Evolutionary conservation across 2,797 vertebrate species (phyloP), one percentile per base, ranked within the genome.

Genomic region (Sebastes minor): DNA sequence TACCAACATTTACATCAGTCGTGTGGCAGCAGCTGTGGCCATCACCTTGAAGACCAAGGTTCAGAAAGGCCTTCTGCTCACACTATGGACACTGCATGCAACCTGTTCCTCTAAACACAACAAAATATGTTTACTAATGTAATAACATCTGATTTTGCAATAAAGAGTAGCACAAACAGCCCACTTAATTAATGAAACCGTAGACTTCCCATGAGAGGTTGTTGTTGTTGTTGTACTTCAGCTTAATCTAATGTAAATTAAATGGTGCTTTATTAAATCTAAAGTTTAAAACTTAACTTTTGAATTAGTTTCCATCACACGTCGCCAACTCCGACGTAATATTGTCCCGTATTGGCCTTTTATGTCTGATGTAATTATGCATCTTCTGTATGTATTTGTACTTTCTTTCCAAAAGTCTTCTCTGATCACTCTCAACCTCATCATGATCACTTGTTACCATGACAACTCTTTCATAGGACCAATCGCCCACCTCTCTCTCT

Each of bases 361-460:
- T 46, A 55, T 35, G 60, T 78, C 70, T 55, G n/a, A 71, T 74
- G 42, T 66, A 62, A 81, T 91, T 71, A 78, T 46, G 22, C 18
- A 23, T 73, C 65, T 69, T 86, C 77, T 89, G 53, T 56, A 74
- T 73, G 78, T 79, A 35, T 87, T 89, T 81, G 74, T 81, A 83
- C 85, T 90, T 88, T 86, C 82, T 86, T 80, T 85, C 79, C 71
- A 82, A 91, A 92, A 90, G 83, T 92, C 91, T 74, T 91, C 84
- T 81, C 70, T 92, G 84, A 91, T 92, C 89, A 90, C 82, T 83
- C 74, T 91, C 78, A 87, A 60, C 78, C 88, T 93, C 86, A 90
- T 94, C 88, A 81, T 94, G 89, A 93, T 92, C 82, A 89, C 90
- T 93, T 86, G 95, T 96, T 95, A 93, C 95, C 94, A 95, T 95